Conservation (phyloP, 2,797 vertebrate genomes). For the Mionectes olivaceus region DNA sequence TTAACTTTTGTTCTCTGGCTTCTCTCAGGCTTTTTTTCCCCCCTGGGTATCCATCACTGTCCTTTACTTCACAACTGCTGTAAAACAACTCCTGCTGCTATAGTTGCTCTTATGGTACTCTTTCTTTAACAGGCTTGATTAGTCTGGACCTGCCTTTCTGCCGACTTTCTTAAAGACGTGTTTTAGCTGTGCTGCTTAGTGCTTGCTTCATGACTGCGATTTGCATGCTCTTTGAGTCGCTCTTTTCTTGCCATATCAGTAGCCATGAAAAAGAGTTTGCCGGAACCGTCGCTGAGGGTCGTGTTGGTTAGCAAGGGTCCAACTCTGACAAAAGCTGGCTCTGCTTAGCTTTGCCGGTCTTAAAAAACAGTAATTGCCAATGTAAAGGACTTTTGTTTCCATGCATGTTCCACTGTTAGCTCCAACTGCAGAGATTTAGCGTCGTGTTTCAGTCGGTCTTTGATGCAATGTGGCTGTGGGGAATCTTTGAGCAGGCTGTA, state of each 20-base stretch:
- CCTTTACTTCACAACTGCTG: neutral
- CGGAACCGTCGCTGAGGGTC: neutral
- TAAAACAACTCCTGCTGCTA: constrained; percentile 18
- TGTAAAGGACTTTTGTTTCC: neutral
- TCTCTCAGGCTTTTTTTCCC: constrained; percentile 1
- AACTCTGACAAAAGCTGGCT: neutral
- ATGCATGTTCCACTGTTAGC: neutral
- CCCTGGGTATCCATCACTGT: neutral
- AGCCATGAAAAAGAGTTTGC: neutral
- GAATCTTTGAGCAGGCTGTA: constrained; percentile 46
- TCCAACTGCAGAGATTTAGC: neutral
- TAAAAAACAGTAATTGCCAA: neutral
- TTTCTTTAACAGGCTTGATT: constrained; percentile 35
- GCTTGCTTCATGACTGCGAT: neutral
- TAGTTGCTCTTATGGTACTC: neutral
- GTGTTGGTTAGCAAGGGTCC: neutral
- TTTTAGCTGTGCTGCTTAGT: neutral
- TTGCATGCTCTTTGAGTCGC: neutral
- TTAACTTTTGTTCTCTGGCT: constrained; percentile 24
- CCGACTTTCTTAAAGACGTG: neutral
- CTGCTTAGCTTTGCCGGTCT: neutral
- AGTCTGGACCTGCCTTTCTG: constrained; percentile 45
- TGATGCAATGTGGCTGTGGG: constrained; percentile 41
- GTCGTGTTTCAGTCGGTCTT: neutral
- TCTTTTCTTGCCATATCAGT: neutral